A percentile compares a stretch with the other conserved stretches of the same genome.
These are phyloP conservation scores for Harpegnathos saltator DNA, from an alignment of 1,140 invertebrate species.

Conservation along the genomic window DNA sequence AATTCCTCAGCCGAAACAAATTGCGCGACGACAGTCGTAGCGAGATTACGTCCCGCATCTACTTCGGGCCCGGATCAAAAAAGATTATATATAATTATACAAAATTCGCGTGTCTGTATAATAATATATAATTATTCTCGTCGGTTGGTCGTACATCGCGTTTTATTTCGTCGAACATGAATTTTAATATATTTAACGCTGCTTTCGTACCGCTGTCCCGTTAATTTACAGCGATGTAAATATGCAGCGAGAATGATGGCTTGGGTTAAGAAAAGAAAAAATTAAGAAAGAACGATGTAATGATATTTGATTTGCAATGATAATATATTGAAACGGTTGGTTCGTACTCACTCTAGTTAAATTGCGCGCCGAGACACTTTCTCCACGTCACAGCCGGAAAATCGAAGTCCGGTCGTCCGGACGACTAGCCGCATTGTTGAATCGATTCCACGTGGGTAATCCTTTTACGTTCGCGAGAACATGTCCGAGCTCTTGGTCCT, in stretches of 20 bases:
- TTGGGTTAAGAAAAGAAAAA: too few species aligned
- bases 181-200: too few species aligned
- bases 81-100: not conserved
- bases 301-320: too few species aligned
- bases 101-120: too few species aligned
- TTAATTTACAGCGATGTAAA: too few species aligned
- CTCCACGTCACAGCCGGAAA: not conserved
- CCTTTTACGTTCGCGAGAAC: conserved; percentile 40
- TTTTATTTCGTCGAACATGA: not conserved
- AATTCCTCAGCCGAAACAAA: not conserved
- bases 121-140: too few species aligned
- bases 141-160: conserved; percentile 1
- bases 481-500: conserved; percentile 75
- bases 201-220: too few species aligned
- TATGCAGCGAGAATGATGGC: too few species aligned
- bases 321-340: too few species aligned
- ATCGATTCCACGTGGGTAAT: conserved; percentile 64
- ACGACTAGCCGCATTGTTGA: conserved; percentile 63
- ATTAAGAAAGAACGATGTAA: too few species aligned
- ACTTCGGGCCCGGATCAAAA: too few species aligned
- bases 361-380: not conserved
- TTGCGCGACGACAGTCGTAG: not conserved
- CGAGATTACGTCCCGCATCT: not conserved
- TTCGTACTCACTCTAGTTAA: not conserved
- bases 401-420: conserved; percentile 46